phyloP scores from a whole-genome alignment of 1,140 invertebrate species.

The Heliconius eleuchia region DNA sequence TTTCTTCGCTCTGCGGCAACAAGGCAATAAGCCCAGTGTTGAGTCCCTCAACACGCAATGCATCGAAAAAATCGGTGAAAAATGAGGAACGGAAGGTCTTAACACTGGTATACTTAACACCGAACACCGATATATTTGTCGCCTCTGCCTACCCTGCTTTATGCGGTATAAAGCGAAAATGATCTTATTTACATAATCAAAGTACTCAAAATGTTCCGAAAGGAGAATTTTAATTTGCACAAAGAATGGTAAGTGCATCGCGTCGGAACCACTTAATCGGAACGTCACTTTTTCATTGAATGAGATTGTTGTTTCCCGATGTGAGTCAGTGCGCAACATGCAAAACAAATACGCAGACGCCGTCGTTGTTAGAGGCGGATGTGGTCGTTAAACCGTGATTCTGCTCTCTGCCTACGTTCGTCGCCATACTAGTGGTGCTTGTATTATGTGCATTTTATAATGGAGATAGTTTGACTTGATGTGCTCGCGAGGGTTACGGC shows the following conservation, averaged over 20 bases:
- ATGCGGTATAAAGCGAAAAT: too few species aligned
- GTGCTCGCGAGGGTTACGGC: too few species aligned
- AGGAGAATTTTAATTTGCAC: not conserved
- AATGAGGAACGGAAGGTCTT: too few species aligned
- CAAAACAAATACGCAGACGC: slow-evolving; percentile 72
- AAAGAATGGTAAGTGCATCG: slow-evolving; percentile 22
- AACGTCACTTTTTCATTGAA: slow-evolving; percentile 66
- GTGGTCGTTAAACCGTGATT: slow-evolving; percentile 76
- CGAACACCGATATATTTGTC: too few species aligned
- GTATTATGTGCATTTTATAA: slow-evolving; percentile 18
- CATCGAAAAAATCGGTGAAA: too few species aligned
- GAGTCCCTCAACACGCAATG: too few species aligned
- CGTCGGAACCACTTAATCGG: slow-evolving; percentile 50
- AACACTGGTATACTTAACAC: too few species aligned
- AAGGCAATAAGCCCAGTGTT: too few species aligned
- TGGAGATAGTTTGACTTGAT: slow-evolving; percentile 2
- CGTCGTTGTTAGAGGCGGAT: slow-evolving; percentile 66
- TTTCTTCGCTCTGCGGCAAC: too few species aligned
- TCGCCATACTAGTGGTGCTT: slow-evolving; percentile 26
- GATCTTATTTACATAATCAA: not conserved
- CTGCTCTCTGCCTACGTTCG: slow-evolving; percentile 49
- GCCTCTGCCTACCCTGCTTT: too few species aligned
- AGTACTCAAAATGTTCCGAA: not conserved
- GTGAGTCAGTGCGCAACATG: slow-evolving; percentile 62
- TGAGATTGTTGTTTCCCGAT: slow-evolving; percentile 65